Conservation (phyloP, 2,888 invertebrate species). For the Amaurobius ferox region DNA sequence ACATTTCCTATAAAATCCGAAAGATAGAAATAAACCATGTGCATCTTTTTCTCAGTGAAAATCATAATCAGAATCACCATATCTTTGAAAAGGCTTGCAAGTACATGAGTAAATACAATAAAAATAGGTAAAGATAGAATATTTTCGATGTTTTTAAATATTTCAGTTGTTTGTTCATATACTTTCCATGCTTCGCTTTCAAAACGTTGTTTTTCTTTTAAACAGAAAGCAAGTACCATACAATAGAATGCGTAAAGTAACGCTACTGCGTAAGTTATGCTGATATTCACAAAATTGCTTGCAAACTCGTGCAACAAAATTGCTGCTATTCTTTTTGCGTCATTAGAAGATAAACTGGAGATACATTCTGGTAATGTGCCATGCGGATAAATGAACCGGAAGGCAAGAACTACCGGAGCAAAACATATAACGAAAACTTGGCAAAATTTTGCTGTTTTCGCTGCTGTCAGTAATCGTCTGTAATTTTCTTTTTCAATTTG, state of each 20-base stretch:
- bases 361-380: neutral
- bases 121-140: constrained; percentile 21
- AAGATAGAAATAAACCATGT: constrained; percentile 7
- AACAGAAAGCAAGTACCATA: neutral
- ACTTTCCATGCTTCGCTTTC: neutral
- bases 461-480: neutral
- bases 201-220: neutral
- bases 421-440: neutral
- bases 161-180: neutral
- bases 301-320: constrained; percentile 34
- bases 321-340: neutral
- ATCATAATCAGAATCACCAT: constrained; percentile 21
- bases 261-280: constrained; percentile 26
- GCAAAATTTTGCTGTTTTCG: neutral
- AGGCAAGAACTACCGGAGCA: neutral
- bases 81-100: constrained; percentile 48
- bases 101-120: constrained; percentile 24
- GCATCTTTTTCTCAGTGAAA: neutral
- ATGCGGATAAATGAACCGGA: constrained; percentile 10
- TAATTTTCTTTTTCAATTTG: neutral
- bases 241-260: constrained; percentile 28
- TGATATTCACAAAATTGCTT: constrained; percentile 26
- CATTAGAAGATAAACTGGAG: neutral
- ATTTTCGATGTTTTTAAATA: constrained; percentile 16
- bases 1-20: constrained; percentile 3